Base-by-base conservation (phyloP, 2,113 vertebrate species). In the Dipodomys stephensi region DNA sequence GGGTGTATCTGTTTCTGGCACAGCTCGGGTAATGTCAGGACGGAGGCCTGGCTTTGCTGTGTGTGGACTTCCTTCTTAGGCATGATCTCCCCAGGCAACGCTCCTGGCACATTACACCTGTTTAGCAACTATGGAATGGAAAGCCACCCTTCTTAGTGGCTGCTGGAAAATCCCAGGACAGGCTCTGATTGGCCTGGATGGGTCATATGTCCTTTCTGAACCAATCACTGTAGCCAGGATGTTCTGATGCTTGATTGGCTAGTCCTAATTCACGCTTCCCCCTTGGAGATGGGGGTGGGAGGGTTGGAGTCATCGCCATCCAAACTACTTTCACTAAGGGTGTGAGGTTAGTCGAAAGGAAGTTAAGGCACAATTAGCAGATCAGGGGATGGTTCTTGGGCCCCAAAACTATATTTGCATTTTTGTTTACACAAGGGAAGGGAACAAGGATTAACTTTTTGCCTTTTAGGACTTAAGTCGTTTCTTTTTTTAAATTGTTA, bases 141-240 rank as follows among this genome's bases (percentile, higher is more conserved):
- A 79, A 88, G 30, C 27, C 27, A 19, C 84, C 86, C 44, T 65
- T 49, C 68, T 94, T 35, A 74, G 81, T 4, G 72, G 44, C 72
- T 60, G 49, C 80, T 74, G n/a, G 23, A 64, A 81, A 92, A 79
- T 46, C n/a, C 74, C 2, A 8, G 64, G 25, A 11, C 53, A 77
- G 80, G 19, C 88, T 80, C 28, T 53, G 2, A 83, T 79, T 71
- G 78, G 73, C 32, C 30, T 39, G 28, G 32, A 69, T 74, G 35
- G 67, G 49, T 95, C 84, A 93, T 88, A 32, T 85, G 88, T 64
- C 57, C 57, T 46, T 91, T 57, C 64, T 64, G 84, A 93, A 35
- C 82, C 78, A 90, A 35, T 93, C 71, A 62, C 20, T 25, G 49
- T 65, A 28, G n/a, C 28, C 27, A 76, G 81, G 60, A 89, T 0